Evolutionary conservation across 2,797 vertebrate species (phyloP).

Genomic region (Macropodus opercularis): DNA sequence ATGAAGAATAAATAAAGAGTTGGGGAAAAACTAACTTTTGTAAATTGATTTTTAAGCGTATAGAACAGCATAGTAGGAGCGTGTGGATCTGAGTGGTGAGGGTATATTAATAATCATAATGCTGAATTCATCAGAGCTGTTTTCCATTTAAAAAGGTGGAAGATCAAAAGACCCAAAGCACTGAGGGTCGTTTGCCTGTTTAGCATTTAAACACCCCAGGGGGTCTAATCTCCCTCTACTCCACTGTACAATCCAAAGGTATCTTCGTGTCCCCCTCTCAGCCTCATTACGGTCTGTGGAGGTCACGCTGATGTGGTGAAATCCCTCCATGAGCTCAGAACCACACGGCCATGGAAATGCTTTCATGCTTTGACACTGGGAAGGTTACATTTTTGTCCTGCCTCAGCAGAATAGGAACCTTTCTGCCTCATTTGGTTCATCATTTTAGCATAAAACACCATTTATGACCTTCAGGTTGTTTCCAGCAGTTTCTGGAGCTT

Average conservation of each 20-base stretch:
- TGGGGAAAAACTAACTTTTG: conserved; percentile 7
- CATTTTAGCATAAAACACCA: background rate
- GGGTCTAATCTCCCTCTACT: conserved; percentile 55
- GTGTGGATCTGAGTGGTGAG: conserved; percentile 14
- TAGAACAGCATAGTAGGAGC: conserved; percentile 5
- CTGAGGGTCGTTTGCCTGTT: conserved; percentile 64
- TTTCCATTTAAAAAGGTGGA: conserved; percentile 75
- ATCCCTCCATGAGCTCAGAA: conserved; percentile 10
- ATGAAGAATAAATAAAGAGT: conserved; percentile 70
- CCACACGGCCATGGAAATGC: conserved; percentile 10
- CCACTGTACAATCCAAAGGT: conserved; percentile 41
- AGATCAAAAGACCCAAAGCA: conserved; percentile 64
- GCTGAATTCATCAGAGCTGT: conserved; percentile 59
- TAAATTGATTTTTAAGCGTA: conserved; percentile 25
- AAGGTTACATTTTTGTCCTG: conserved; percentile 13
- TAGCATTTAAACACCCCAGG: conserved; percentile 69
- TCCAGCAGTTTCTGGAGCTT: too few species aligned
- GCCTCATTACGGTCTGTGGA: conserved; percentile 46
- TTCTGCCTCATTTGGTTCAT: too few species aligned
- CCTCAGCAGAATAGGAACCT: background rate
- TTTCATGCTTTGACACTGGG: conserved; percentile 19
- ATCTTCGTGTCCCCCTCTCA: conserved; percentile 35
- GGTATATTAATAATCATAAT: conserved; percentile 17
- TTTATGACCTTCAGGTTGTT: too few species aligned
- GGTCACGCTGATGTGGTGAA: conserved; percentile 44